A percentile compares a stretch with the other conserved stretches of the same genome.
These are phyloP conservation scores for Andrena haemorrhoa DNA, from an alignment of 2,888 invertebrate genomes.

Conservation along the genomic window DNA sequence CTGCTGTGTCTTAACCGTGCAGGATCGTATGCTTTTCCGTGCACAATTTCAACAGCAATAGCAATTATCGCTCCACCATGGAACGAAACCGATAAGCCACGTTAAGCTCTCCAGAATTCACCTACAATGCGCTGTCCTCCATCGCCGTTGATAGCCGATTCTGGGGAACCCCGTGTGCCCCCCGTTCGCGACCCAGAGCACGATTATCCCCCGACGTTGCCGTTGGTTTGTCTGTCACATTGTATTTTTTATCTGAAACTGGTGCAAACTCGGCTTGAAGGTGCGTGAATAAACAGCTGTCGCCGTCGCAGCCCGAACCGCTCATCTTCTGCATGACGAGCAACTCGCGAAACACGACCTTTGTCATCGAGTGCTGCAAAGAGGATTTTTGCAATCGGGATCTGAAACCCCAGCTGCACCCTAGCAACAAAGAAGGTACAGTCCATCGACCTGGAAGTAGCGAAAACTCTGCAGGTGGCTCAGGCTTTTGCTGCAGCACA, in stretches of 20 bases:
- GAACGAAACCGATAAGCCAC: constrained; percentile 1
- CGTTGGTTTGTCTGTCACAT: constrained; percentile 49
- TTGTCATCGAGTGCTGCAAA: constrained; percentile 93
- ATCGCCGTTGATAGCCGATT: constrained; percentile 36
- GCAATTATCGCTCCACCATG: constrained; percentile 11
- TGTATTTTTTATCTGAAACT: constrained; percentile 82
- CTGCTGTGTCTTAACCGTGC: background rate
- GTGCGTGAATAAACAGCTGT: constrained; percentile 91
- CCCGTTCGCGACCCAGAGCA: constrained; percentile 33
- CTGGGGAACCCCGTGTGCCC: constrained; percentile 21
- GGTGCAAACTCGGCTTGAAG: constrained; percentile 89
- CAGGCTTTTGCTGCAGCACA: constrained; percentile 69
- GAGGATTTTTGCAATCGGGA: constrained; percentile 92
- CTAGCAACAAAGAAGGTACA: constrained; percentile 89
- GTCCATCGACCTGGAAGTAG: constrained; percentile 76
- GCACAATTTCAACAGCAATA: background rate
- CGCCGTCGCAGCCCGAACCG: constrained; percentile 91
- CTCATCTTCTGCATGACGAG: constrained; percentile 93
- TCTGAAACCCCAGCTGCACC: constrained; percentile 89
- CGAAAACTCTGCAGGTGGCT: constrained; percentile 76
- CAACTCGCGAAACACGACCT: constrained; percentile 90
- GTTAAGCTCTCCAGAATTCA: constrained; percentile 3
- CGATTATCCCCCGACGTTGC: constrained; percentile 25
- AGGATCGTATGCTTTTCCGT: background rate
- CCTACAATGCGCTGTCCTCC: background rate